Conservation (phyloP, 2,888 invertebrate genomes). For the Chrysodeixis includens region DNA sequence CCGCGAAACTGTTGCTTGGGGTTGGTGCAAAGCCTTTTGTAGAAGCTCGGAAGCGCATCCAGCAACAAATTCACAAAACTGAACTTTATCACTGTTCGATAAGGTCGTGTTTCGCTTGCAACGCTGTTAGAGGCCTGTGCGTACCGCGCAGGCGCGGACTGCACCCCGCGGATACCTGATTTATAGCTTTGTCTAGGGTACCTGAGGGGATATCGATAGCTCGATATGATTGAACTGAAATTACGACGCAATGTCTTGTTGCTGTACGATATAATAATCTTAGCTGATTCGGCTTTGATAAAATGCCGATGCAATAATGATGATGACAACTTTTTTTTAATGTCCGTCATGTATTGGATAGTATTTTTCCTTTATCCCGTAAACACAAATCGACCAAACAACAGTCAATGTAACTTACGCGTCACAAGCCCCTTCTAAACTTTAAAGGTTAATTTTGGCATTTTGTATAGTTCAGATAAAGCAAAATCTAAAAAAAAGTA, state of each 20-base stretch:
- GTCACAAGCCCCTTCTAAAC: too few relatives aligned
- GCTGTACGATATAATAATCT: too few relatives aligned
- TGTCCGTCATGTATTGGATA: too few relatives aligned
- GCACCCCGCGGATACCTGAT: conserved; percentile 9
- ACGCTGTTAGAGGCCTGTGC: conserved; percentile 15
- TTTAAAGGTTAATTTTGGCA: too few relatives aligned
- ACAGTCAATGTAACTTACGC: too few relatives aligned
- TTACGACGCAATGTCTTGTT: background rate
- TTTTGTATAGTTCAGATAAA: too few relatives aligned
- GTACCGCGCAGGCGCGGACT: conserved; percentile 32
- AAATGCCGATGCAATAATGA: too few relatives aligned
- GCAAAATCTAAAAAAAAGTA: too few relatives aligned
- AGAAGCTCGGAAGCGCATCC: conserved; percentile 15
- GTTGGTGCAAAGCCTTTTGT: conserved; percentile 20
- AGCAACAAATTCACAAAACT: background rate
- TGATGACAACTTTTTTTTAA: too few relatives aligned
- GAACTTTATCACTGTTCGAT: conserved; percentile 2
- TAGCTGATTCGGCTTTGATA: too few relatives aligned
- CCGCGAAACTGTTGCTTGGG: conserved; percentile 26
- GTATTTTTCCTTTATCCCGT: too few relatives aligned
- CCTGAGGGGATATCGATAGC: background rate
- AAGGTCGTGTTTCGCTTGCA: conserved; percentile 16
- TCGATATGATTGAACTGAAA: background rate
- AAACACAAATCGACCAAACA: too few relatives aligned
- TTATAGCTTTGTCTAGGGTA: conserved; percentile 11